phyloP scores from a whole-genome alignment of 2,113 vertebrate species.

The Sinocyclocheilus maitianheensis region DNA sequence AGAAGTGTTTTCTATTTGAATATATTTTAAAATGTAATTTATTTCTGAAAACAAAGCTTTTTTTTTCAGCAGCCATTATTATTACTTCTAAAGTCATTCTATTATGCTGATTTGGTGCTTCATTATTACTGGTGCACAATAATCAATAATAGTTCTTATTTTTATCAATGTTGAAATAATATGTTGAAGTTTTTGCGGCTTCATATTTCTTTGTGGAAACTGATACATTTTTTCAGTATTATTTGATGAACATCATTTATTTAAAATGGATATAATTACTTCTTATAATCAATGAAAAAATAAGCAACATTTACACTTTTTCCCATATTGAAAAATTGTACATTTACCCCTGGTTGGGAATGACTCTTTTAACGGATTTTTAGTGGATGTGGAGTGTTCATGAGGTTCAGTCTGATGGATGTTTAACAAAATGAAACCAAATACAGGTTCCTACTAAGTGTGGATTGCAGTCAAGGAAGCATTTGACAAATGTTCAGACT shows the following conservation, averaged over 20 bases:
- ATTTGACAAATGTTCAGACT: background rate
- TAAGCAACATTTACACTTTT: background rate
- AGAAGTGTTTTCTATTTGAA: background rate
- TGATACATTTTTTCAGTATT: background rate
- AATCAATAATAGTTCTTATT: background rate
- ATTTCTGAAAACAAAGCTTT: background rate
- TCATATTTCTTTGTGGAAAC: background rate
- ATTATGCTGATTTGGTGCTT: background rate
- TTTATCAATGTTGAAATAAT: background rate
- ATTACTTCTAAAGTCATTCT: background rate
- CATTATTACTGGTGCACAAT: too few relatives aligned
- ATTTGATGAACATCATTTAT: background rate
- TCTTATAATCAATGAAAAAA: background rate
- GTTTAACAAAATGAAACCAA: background rate
- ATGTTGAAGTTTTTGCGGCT: background rate
- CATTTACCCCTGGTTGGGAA: background rate
- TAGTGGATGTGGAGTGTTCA: background rate
- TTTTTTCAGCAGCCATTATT: background rate
- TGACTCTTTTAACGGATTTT: background rate
- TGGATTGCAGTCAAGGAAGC: slow-evolving; percentile 12
- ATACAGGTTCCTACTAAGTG: background rate
- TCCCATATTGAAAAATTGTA: background rate
- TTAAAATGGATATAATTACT: background rate
- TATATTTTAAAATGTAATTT: background rate
- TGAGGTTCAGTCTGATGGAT: background rate